Evolutionary conservation across 2,888 invertebrate genomes (phyloP), one percentile per base, ranked within the genome.

Genomic region (Chydorus sphaericus): DNA sequence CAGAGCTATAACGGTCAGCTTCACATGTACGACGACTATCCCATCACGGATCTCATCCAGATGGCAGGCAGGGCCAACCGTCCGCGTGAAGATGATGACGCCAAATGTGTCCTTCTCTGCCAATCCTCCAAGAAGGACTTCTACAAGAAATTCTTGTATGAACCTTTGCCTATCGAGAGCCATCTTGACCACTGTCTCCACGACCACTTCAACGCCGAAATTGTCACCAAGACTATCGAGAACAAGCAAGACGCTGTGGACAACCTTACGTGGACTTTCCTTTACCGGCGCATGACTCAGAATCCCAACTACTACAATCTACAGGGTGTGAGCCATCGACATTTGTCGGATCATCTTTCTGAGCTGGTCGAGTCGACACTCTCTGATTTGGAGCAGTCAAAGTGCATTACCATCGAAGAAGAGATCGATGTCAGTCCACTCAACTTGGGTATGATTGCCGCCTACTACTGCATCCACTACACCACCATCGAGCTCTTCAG

Each of bases 161-260:
- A 63, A 31, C 63, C 63, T 8, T 57, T 63, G 26, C 63, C 63
- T 23, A 61, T 63, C 31, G 70, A 83, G 80, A 96, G 94, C 61
- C 97, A 98, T 71, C 74, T 99, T 63, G 97, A 99, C 75, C 97
- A 97, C 66, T 81, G 92, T 60, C 77, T 99, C 3, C 97, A 98
- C 70, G 98, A 99, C 73, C 98, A 99, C 72, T 93, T 99, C 70
- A 99, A 98, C 73, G 98, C 98, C 0, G 98, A 99, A 74, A 94
- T 99, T 56, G 97, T 99, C 0, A 98, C 98, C 0, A 97, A 97
- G 71, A 98, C 97, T 0, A 93, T 99, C 63, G 98, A 98, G 73
- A 98, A 98, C 74, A 99, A 99, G 67, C 98, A 99, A 69, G 98
- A 99, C 67, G 97, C 97, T 0, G 97, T 99, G 0, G 98, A 99